Percentiles rank a stretch among this genome's conserved stretches.
Evolutionary conservation across 2,113 vertebrate genomes (phyloP).

Genomic region (Machaerirhynchus nigripectus): DNA sequence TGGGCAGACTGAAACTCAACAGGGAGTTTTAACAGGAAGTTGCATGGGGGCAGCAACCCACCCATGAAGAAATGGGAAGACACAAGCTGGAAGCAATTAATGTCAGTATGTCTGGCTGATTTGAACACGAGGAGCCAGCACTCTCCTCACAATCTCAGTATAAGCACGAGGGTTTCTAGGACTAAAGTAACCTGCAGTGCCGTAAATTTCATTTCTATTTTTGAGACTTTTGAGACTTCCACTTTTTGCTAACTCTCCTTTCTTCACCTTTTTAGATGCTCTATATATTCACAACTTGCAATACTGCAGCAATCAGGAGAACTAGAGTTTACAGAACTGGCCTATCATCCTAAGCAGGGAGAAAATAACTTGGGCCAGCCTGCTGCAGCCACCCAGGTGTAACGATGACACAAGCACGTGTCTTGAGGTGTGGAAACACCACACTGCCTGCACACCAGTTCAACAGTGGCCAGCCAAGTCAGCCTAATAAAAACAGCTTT

Average conservation of each 20-base stretch:
- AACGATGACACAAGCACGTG: fast-evolving
- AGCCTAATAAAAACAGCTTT: neutral
- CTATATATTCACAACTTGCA: neutral
- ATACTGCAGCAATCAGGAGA: neutral
- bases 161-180: neutral
- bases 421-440: neutral
- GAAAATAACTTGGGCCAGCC: neutral
- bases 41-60: neutral
- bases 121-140: neutral
- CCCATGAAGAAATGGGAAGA: neutral
- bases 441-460: neutral
- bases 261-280: neutral
- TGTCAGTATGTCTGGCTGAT: neutral
- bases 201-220: neutral
- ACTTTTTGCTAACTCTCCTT: neutral
- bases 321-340: neutral
- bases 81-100: fast-evolving
- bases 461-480: neutral
- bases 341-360: neutral
- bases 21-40: neutral
- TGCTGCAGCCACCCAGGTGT: neutral
- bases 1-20: neutral
- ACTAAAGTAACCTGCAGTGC: neutral
- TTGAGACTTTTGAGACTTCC: neutral
- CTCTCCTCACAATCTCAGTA: neutral